phyloP scores from a whole-genome alignment of 2,113 vertebrate genomes.

The Irena cyanogastra region DNA sequence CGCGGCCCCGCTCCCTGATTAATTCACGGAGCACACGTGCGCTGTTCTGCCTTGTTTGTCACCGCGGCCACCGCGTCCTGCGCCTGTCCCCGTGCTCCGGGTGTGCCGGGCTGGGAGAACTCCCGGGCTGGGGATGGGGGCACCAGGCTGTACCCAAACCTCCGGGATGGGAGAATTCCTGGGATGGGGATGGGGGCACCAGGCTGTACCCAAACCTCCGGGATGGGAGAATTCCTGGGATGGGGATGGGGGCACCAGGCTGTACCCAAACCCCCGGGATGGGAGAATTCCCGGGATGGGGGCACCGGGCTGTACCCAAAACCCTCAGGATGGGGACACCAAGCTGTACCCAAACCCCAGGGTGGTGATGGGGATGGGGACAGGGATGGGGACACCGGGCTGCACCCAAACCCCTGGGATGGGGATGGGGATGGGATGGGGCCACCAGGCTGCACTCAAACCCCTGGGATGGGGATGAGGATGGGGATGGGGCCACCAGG shows the following conservation, averaged over 20 bases:
- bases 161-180: no score
- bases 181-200: not conserved
- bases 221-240: not conserved
- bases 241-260: not conserved
- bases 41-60: constrained; percentile 84
- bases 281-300: no score
- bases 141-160: not conserved
- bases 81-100: not conserved
- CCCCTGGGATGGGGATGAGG: no score
- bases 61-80: not conserved
- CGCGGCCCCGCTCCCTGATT: constrained; percentile 75
- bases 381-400: accelerated
- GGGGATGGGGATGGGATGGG: no score
- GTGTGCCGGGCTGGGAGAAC: not conserved
- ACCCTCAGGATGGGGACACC: no score
- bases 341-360: no score
- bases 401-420: not conserved
- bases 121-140: not conserved
- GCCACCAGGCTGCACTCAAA: no score
- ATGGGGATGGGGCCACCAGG: no score
- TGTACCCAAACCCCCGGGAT: no score
- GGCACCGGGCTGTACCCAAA: no score
- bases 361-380: no score
- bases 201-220: no score
- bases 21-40: constrained; percentile 75